Base-by-base conservation (phyloP, 2,113 vertebrate genomes). In the Geococcyx californianus region DNA sequence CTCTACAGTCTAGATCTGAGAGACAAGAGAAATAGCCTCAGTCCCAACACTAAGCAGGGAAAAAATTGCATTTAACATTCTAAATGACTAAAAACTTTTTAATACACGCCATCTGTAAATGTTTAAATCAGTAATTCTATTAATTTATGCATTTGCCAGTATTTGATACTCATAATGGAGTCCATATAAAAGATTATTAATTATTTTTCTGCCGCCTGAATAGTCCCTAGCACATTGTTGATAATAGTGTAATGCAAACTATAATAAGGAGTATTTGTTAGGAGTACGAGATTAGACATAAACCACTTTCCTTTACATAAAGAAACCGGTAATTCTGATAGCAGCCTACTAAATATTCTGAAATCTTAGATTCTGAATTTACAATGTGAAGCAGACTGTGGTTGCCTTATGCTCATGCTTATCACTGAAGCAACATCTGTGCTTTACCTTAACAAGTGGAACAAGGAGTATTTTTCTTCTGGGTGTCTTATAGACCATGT, bases 381-480 rank as follows among this genome's bases (percentile, higher is more conserved):
- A 56, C n/a, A 89, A 25, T 10, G 23, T 87, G 63, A 76, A 56
- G n/a, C 89, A 90, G 88, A 72, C 88, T 67, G 80, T 89, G 58
- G 73, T 64, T 73, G 73, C 86, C 97, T 97, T 97, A 91, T 93
- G 96, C 84, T 95, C 86, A 24, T 90, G 84, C 92, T 96, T 96
- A 93, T 92, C 93, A 96, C 90, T 79, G 82, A 76, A 96, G 84
- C 73, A 96, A 96, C 97, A 97, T 97, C 97, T 98, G 98, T 96
- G 97, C 90, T 84, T 97, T 95, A 96, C 96, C 96, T 97, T 96
- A 97, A 96, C 95, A 92, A 97, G 87, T 70, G 87, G 94, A 96
- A 98, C 94, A 95, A 97, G 93, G 89, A 89, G 70, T 97, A 96
- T 97, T 97, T 98, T 98, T 97, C 96, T 97, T 98, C 78, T 93